These are phyloP conservation scores for Caloenas nicobarica DNA, from an alignment of 2,113 vertebrate species.

Conservation along the genomic window DNA sequence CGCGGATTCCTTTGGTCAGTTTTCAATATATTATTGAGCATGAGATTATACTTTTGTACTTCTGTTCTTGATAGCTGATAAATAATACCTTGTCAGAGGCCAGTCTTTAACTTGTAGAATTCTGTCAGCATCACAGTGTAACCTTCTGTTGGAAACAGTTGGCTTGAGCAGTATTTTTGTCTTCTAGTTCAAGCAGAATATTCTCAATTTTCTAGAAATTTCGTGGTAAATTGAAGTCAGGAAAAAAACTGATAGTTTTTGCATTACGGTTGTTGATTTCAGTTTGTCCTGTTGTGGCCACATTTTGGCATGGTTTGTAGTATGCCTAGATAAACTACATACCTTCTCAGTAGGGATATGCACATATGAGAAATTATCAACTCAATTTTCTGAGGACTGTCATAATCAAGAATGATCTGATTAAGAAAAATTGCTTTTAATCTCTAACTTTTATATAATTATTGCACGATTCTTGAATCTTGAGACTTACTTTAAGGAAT, in stretches of 20 bases:
- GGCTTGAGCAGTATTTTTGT: not conserved
- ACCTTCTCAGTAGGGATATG: not conserved
- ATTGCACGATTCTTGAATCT: not conserved
- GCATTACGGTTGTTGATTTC: not conserved
- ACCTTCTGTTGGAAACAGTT: not conserved
- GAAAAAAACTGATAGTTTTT: not conserved
- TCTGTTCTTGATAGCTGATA: not conserved
- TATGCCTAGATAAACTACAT: not conserved
- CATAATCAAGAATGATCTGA: not conserved
- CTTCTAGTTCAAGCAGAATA: not conserved
- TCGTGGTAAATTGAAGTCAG: not conserved
- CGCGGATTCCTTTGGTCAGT: not conserved
- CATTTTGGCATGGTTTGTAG: not conserved
- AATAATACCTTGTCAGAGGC: not conserved
- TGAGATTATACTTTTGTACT: not conserved
- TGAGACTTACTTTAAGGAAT: not conserved
- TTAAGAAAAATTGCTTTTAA: constrained; percentile 24
- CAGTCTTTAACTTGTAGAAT: not conserved
- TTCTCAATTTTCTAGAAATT: not conserved
- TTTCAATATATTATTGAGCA: not conserved
- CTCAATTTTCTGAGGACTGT: not conserved
- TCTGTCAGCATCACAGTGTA: not conserved
- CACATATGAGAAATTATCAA: not conserved
- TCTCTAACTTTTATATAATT: constrained; percentile 23
- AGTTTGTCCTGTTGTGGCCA: not conserved